Conservation (phyloP, 1,140 invertebrate species). For the Thrips palmi region DNA sequence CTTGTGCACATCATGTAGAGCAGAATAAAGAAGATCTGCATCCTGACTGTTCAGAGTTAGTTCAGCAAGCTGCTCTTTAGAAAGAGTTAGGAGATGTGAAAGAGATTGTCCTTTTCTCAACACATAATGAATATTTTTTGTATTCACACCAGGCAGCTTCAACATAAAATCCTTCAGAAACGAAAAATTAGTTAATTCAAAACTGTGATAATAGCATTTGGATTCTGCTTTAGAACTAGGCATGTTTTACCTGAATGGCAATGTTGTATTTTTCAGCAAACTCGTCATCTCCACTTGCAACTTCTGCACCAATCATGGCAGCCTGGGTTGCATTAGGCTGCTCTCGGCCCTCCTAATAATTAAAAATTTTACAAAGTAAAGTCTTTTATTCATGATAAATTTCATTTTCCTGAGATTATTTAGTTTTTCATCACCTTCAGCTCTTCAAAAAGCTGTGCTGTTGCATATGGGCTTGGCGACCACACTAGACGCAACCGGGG, state of each 20-base stretch:
- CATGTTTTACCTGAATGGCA: constrained; percentile 30
- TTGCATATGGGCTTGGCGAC: constrained; percentile 88
- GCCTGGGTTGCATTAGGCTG: constrained; percentile 59
- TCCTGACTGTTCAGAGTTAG: no score
- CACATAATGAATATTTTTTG: constrained; percentile 63
- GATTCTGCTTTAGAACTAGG: neutral
- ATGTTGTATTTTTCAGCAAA: constrained; percentile 53
- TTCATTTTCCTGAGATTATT: neutral
- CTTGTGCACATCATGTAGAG: no score
- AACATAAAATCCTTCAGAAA: constrained; percentile 56
- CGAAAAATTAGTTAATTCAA: constrained; percentile 2
- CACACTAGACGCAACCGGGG: constrained; percentile 81
- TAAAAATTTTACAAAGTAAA: constrained; percentile 14
- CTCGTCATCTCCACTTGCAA: constrained; percentile 29
- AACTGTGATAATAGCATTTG: neutral
- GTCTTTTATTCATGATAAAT: constrained; percentile 6
- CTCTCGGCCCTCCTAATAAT: constrained; percentile 42
- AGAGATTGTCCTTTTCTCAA: constrained; percentile 64
- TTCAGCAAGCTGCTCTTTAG: no score
- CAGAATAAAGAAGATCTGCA: no score
- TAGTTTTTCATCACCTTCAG: constrained; percentile 34
- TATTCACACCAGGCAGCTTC: constrained; percentile 76
- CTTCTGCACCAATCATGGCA: constrained; percentile 40
- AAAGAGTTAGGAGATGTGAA: constrained; percentile 29
- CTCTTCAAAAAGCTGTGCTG: constrained; percentile 87